Conservation (phyloP, 2,113 vertebrate genomes). For the Acrocephalus arundinaceus region DNA sequence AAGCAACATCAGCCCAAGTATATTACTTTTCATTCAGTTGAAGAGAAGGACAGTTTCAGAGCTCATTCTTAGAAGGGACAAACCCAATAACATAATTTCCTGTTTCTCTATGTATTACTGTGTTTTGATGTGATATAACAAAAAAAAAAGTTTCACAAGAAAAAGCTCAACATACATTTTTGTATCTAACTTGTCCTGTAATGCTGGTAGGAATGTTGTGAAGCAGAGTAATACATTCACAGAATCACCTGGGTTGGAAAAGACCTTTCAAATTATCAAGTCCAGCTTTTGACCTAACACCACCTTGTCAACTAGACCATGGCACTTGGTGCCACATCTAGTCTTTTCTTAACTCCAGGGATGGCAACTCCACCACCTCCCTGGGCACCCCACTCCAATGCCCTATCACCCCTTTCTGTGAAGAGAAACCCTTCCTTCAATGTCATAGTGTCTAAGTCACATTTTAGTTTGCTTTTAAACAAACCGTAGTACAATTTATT, state of each 20-base stretch:
- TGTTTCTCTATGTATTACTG: neutral
- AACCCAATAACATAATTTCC: neutral
- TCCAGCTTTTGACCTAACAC: neutral
- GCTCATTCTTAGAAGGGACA: neutral
- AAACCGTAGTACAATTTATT: neutral
- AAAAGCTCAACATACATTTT: neutral
- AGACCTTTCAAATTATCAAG: neutral
- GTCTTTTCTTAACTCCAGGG: neutral
- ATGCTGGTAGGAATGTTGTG: neutral
- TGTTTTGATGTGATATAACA: neutral
- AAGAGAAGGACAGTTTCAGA: neutral
- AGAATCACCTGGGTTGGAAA: neutral
- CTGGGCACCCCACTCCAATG: neutral
- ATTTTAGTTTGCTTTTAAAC: neutral
- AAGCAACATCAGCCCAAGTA: neutral
- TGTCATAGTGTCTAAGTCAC: neutral
- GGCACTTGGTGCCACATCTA: neutral
- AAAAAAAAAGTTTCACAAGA: neutral
- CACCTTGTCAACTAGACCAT: neutral
- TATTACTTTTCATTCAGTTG: neutral
- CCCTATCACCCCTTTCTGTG: neutral
- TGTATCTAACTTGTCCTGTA: neutral
- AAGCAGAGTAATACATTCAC: neutral
- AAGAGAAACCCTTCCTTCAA: neutral
- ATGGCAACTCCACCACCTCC: neutral